A percentile compares a stretch with the other conserved stretches of the same genome.
Evolutionary conservation across 2,113 vertebrate genomes (phyloP).

Genomic region (Boulengerochromis microlepis): DNA sequence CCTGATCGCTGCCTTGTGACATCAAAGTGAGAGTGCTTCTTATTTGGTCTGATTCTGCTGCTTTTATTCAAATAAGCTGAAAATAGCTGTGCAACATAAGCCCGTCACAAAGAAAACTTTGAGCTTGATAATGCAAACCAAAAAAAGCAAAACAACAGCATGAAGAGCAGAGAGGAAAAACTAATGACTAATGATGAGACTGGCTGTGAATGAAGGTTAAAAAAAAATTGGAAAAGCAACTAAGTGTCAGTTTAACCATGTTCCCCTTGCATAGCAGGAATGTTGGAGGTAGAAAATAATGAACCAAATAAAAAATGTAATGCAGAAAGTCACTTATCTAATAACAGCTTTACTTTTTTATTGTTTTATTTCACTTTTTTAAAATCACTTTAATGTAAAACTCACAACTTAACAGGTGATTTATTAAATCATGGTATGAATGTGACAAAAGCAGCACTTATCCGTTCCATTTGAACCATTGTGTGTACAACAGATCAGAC

Average conservation of each 20-base stretch:
- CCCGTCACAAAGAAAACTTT: not conserved
- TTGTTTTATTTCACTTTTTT: not conserved
- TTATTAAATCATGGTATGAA: not conserved
- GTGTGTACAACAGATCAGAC: not conserved
- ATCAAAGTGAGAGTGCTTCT: constrained; percentile 59
- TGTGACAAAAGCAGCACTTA: not conserved
- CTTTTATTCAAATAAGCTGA: constrained; percentile 29
- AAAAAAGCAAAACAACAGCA: not conserved
- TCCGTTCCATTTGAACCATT: not conserved
- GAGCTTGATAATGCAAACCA: not conserved
- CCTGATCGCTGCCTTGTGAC: not conserved
- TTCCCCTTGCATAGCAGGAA: not conserved
- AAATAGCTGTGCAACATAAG: not conserved
- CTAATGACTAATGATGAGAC: not conserved
- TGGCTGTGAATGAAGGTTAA: not conserved
- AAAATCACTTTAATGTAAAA: not conserved
- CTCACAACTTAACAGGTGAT: not conserved
- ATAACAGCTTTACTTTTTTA: not conserved
- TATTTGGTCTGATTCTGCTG: not conserved
- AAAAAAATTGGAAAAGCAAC: not conserved
- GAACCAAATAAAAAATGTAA: not conserved
- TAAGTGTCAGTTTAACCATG: not conserved
- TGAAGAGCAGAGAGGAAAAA: not conserved
- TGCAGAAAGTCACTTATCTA: not conserved
- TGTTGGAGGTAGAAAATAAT: not conserved